A percentile compares a stretch with the other conserved stretches of the same genome.
These are phyloP conservation scores for Bombus superbus DNA, from an alignment of 1,140 invertebrate species.

Conservation along the genomic window DNA sequence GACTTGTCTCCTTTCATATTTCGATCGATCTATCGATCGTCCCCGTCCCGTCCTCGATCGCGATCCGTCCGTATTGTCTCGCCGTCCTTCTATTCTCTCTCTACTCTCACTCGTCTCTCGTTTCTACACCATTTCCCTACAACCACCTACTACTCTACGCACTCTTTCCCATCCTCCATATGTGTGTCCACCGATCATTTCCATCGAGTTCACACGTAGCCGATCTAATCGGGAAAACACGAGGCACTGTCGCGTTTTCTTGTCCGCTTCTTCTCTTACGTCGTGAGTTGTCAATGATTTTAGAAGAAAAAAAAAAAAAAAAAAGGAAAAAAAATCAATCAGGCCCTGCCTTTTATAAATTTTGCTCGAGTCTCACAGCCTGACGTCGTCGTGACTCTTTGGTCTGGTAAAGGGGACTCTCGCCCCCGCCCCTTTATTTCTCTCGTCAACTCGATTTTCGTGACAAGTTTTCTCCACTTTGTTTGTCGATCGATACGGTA, in stretches of 20 bases:
- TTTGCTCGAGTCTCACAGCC: slow-evolving; percentile 57
- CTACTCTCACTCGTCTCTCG: background rate
- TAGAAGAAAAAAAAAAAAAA: background rate
- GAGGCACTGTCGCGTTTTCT: slow-evolving; percentile 11
- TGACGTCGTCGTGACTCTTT: slow-evolving; percentile 47
- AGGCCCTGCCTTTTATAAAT: slow-evolving; percentile 10
- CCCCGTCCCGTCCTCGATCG: slow-evolving; percentile 18
- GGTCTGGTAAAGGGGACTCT: slow-evolving; percentile 29
- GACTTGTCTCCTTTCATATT: background rate
- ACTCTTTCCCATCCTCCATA: slow-evolving; percentile 23
- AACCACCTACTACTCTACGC: slow-evolving; percentile 64
- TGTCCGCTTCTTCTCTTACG: background rate
- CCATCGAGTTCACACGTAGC: background rate
- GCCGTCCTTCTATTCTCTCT: background rate
- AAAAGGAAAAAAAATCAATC: background rate
- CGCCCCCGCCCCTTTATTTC: background rate
- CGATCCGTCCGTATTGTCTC: slow-evolving; percentile 12
- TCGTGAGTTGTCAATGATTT: slow-evolving; percentile 10
- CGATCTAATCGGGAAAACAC: slow-evolving; percentile 22
- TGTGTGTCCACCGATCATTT: background rate
- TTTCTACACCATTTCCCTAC: slow-evolving; percentile 48
- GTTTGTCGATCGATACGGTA: background rate
- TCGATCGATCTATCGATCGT: slow-evolving; percentile 38
- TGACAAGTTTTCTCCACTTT: background rate
- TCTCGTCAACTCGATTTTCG: background rate